Evolutionary conservation across 2,113 vertebrate genomes (phyloP).

Genomic region (Spermophilus dauricus): DNA sequence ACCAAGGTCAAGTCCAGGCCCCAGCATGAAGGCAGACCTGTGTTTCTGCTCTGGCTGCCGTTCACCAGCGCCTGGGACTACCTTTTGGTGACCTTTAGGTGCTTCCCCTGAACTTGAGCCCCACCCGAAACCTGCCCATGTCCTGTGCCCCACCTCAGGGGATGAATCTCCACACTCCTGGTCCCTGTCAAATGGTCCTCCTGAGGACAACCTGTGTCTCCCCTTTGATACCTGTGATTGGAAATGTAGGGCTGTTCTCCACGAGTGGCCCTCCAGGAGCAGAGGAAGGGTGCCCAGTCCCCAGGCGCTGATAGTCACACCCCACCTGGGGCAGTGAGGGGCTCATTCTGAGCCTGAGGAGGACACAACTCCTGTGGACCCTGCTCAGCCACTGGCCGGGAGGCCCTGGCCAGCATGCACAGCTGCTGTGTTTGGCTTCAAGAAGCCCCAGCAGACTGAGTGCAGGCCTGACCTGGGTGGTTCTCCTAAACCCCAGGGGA

Average conservation of each 20-base stretch:
- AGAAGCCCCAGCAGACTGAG: neutral
- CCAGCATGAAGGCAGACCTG: neutral
- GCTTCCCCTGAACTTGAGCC: neutral
- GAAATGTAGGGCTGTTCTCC: too few relatives aligned
- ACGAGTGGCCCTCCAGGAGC: too few relatives aligned
- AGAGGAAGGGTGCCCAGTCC: neutral
- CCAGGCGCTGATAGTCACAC: too few relatives aligned
- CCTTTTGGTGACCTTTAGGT: rapidly evolving
- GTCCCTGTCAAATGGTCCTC: neutral
- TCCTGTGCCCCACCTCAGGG: neutral
- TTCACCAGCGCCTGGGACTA: neutral
- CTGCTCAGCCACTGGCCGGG: neutral
- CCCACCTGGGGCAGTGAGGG: too few relatives aligned
- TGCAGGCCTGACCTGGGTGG: rapidly evolving
- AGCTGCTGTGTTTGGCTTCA: too few relatives aligned
- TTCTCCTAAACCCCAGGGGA: neutral
- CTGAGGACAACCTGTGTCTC: neutral
- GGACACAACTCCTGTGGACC: too few relatives aligned
- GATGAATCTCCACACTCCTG: too few relatives aligned
- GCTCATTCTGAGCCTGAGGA: rapidly evolving
- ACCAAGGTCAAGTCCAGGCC: neutral
- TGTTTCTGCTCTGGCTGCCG: neutral
- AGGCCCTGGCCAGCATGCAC: rapidly evolving
- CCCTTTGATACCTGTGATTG: too few relatives aligned
- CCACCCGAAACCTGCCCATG: neutral